Base-by-base conservation (phyloP, 1,140 invertebrate genomes). In the Micrasema minimum region DNA sequence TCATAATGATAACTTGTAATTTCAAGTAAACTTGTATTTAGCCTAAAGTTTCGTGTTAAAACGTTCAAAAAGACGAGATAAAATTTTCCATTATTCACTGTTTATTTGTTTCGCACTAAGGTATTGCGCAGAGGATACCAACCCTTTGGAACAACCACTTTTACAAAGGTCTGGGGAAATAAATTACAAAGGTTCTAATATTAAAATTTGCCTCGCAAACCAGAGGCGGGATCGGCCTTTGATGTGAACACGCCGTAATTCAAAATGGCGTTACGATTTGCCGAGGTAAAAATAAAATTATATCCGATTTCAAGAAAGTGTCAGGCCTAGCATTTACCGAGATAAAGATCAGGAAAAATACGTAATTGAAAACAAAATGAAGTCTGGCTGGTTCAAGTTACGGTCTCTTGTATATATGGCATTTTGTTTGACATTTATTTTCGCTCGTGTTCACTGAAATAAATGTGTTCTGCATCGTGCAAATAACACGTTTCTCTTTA, bases 231-330 rank as follows among this genome's bases (percentile, higher is more conserved):
- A 18, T 38, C 6, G 38, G 43, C 43, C 62, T 66, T 55, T 59
- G 57, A 45, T 20, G 46, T 20, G 22, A 37, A 35, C 65, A 37
- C 64, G 70, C 64, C 70, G 48, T 51, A 55, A 57, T 61, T n/a
- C 46, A 69, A 69, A 61, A 62, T 43, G 23, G 67, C 67, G 70
- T 72, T 66, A 57, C 70, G 46, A 72, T 66, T 41, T 65, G 62
- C 61, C 67, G 66, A 70, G 72, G 70, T 74, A 74, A 74, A 74
- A 74, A 74, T 74, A 68, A 74, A 74, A 74, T 74, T 74, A 74
- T 55, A 68, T 59, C 67, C 68, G 50, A 45, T 31, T 41, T 57
- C 31, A 35, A 31, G 53, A 69, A 69, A 69, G 50, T 55, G 31
- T 38, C 37, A 41, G 53, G 23, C 22, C 23, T 45, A 51, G 38